Conservation (phyloP, 2,113 vertebrate species). For the Tachycineta bicolor region DNA sequence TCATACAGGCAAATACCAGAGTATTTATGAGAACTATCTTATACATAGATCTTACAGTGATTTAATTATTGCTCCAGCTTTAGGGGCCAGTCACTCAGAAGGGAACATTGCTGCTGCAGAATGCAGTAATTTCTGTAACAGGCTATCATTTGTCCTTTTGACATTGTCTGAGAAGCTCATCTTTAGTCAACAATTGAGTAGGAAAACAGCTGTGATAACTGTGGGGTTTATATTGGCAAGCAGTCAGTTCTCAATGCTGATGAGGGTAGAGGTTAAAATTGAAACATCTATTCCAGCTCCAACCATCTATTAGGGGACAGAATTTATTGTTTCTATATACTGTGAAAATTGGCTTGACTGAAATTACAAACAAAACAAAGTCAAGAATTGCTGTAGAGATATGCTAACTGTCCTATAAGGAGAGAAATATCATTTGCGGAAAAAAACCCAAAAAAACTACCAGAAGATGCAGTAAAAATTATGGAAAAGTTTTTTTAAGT, state of each 20-base stretch:
- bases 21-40: background rate
- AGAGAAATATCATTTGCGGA: background rate
- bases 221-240: slow-evolving; percentile 7
- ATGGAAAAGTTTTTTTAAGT: background rate
- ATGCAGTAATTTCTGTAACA: background rate
- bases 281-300: background rate
- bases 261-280: background rate
- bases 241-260: background rate
- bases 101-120: background rate
- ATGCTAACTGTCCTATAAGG: background rate
- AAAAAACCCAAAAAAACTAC: background rate
- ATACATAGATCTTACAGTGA: background rate
- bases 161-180: background rate
- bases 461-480: background rate
- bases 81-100: background rate
- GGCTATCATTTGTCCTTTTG: background rate
- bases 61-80: background rate
- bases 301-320: background rate
- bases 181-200: background rate
- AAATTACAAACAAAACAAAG: background rate
- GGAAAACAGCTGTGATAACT: slow-evolving; percentile 4
- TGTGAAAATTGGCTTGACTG: background rate
- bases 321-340: background rate
- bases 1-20: background rate
- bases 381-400: background rate